phyloP scores from a whole-genome alignment of 1,140 invertebrate genomes.

The Akabosia matsudoensis region DNA sequence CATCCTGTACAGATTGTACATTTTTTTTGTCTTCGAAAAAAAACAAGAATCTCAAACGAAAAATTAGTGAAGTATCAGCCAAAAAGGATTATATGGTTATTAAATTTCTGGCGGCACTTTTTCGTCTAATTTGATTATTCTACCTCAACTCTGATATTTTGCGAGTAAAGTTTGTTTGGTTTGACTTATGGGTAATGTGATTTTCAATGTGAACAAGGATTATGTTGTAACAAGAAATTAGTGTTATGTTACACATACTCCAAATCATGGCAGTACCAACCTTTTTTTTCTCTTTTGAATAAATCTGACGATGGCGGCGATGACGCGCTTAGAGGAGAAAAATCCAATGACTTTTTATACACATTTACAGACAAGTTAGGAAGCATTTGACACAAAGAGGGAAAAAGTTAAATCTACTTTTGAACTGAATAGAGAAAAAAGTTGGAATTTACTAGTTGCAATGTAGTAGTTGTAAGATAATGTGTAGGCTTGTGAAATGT shows the following conservation, averaged over 20 bases:
- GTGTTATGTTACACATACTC: neutral
- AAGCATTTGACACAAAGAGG: neutral
- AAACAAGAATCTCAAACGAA: no score
- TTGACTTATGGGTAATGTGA: neutral
- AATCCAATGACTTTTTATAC: neutral
- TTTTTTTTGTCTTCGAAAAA: no score
- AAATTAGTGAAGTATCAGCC: no score
- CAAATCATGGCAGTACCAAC: neutral
- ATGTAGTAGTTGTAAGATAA: neutral
- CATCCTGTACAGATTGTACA: no score
- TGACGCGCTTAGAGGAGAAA: conserved; percentile 17
- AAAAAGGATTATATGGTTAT: no score
- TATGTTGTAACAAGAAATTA: neutral
- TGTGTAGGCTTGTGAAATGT: neutral
- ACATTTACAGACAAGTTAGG: neutral
- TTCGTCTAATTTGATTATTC: no score
- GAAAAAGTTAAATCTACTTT: neutral
- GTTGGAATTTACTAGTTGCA: neutral
- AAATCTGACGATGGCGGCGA: neutral
- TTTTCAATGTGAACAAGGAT: neutral
- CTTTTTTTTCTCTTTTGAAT: neutral
- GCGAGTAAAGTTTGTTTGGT: no score
- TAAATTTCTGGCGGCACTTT: no score
- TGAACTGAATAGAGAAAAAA: neutral
- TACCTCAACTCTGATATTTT: no score